Base-by-base conservation (phyloP, 2,797 vertebrate species). In the Gymnothorax javanicus region DNA sequence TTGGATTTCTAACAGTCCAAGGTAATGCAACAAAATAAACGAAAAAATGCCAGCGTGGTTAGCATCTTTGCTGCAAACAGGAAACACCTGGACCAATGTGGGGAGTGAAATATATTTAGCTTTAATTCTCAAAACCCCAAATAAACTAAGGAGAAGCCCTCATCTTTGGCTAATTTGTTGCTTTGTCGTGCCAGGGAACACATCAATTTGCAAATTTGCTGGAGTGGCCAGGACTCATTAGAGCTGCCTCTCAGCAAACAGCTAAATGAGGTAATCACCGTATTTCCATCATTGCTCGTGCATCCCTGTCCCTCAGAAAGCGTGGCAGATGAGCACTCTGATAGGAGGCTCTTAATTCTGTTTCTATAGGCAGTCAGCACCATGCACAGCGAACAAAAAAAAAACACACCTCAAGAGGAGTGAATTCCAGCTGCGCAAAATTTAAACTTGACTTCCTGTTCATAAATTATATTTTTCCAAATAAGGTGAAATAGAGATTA, bases 171-270 rank as follows among this genome's bases (percentile, higher is more conserved):
- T 77, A 77, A 77, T 77, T 50, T 77, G 75, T 77, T 77, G 75
- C 75, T 77, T 77, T 77, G 75, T 77, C 33, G 75, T 77, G 75
- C 33, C 13, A 17, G 75, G 71, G 75, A 77, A 52, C 75, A 77
- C 75, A 52, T 52, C 52, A 52, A 77, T 77, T 77, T 52, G 75
- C 75, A 52, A 52, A 52, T 77, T 77, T 52, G 75, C 23, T 13
- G 27, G 12, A 73, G 27, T 33, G 71, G 71, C 71, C 11, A 50
- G 43, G 75, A 50, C 75, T 77, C 75, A 77, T 77, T 77, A 77
- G 75, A 6, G 75, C 33, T 50, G 75, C 33, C 43, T 52, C 43
- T 77, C 75, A 50, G 75, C 52, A 52, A 77, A 52, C 33, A 77
- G 50, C 43, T 52, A 77, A 52, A 52, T 77, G 75, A 77, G 75